Evolutionary conservation across 2,888 invertebrate genomes (phyloP).

Genomic region (Rhamnusium bicolor): DNA sequence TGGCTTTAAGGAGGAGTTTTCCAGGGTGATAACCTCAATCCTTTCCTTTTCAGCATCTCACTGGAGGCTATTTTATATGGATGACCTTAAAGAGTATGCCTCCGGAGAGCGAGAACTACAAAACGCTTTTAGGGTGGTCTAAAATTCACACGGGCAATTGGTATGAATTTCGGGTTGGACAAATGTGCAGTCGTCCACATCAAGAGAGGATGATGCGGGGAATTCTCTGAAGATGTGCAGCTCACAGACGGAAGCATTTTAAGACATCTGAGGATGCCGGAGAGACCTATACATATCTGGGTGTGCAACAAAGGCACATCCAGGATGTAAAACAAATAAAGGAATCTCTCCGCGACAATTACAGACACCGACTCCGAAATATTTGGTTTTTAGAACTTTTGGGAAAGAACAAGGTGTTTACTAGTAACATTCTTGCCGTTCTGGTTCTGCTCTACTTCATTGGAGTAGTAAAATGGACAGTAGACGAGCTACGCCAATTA

Average conservation of each 20-base stretch:
- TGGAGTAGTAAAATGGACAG: neutral
- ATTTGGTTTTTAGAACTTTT: neutral
- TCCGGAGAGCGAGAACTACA: neutral
- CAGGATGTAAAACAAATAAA: neutral
- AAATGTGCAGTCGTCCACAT: neutral
- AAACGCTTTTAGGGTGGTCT: neutral
- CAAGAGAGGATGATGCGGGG: neutral
- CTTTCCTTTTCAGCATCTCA: neutral
- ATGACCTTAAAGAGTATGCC: neutral
- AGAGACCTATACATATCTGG: neutral
- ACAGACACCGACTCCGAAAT: neutral
- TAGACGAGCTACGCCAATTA: neutral
- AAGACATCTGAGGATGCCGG: neutral
- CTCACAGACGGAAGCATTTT: too few species aligned
- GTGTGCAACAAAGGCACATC: neutral
- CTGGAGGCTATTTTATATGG: neutral
- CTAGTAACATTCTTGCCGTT: neutral
- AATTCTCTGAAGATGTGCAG: neutral
- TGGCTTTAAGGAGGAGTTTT: too few species aligned
- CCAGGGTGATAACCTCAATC: too few species aligned
- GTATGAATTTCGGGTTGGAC: neutral
- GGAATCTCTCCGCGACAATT: neutral
- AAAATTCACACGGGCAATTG: neutral
- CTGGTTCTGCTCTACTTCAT: neutral
- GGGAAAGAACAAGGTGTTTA: neutral